Evolutionary conservation across 2,113 vertebrate genomes (phyloP).

Genomic region (Pandion haliaetus): DNA sequence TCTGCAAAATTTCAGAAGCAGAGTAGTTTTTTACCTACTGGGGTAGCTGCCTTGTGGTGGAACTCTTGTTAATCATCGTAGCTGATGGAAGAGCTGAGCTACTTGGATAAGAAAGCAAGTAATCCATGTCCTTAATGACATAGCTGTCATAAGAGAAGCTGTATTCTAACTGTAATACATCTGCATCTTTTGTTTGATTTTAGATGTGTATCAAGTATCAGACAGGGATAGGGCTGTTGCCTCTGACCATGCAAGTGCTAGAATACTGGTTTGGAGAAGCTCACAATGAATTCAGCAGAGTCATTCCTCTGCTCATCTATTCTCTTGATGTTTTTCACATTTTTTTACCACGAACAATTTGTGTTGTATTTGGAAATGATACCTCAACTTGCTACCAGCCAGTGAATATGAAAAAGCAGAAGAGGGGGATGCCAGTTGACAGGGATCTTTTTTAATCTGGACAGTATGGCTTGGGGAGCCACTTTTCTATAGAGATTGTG

Average conservation of each 20-base stretch:
- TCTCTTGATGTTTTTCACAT: not conserved
- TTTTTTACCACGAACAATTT: not conserved
- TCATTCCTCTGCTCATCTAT: not conserved
- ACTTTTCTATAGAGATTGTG: not conserved
- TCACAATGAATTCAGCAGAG: not conserved
- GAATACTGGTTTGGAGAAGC: not conserved
- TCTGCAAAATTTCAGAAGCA: not conserved
- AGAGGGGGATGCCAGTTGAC: not conserved
- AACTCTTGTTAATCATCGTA: fast-evolving
- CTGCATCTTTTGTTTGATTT: not conserved
- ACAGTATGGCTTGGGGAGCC: not conserved
- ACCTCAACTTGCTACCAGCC: not conserved
- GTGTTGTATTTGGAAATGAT: not conserved
- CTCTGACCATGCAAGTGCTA: not conserved
- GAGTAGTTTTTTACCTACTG: not conserved
- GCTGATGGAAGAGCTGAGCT: not conserved
- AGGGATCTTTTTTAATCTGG: not conserved
- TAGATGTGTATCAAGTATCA: not conserved
- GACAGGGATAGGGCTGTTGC: fast-evolving
- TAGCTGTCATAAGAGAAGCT: not conserved
- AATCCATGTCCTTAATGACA: not conserved
- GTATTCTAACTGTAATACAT: not conserved
- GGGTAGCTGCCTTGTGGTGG: not conserved
- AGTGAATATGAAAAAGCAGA: not conserved
- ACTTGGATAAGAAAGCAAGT: not conserved